A percentile compares a stretch with the other conserved stretches of the same genome.
Evolutionary conservation across 2,888 invertebrate genomes (phyloP).

Genomic region (Papilio protenor): DNA sequence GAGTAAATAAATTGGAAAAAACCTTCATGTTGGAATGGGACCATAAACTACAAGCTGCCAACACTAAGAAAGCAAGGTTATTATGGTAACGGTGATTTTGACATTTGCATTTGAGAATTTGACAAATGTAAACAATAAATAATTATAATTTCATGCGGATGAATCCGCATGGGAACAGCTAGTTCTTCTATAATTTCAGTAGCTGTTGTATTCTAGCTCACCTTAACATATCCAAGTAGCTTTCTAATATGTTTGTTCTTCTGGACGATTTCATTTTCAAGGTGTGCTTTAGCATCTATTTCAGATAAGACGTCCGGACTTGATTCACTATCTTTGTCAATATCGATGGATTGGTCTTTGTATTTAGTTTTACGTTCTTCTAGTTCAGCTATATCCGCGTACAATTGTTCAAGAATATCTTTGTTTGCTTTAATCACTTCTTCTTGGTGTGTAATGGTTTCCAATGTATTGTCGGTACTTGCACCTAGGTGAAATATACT

Average conservation of each 20-base stretch:
- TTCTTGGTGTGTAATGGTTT: slow-evolving; percentile 74
- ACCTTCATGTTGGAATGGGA: no score
- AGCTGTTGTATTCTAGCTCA: slow-evolving; percentile 58
- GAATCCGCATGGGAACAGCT: no score
- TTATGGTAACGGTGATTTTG: no score
- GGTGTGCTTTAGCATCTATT: slow-evolving; percentile 71
- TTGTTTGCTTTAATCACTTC: slow-evolving; percentile 79
- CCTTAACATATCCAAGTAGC: slow-evolving; percentile 90
- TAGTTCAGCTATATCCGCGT: slow-evolving; percentile 71
- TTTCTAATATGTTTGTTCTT: slow-evolving; percentile 92
- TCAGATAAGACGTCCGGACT: slow-evolving; percentile 76
- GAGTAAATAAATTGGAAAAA: no score
- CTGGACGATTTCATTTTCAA: slow-evolving; percentile 83
- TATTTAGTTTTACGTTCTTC: slow-evolving; percentile 66
- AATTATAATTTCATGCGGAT: no score
- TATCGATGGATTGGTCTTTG: slow-evolving; percentile 54
- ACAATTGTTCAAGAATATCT: slow-evolving; percentile 72
- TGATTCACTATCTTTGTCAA: slow-evolving; percentile 73
- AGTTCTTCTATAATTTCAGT: not conserved
- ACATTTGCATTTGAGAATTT: no score
- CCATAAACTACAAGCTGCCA: no score
- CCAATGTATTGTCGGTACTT: slow-evolving; percentile 59
- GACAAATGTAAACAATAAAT: no score
- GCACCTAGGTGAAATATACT: slow-evolving; percentile 1
- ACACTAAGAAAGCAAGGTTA: no score